Conservation (phyloP, 2,888 invertebrate species). For the Netelia inedita region DNA sequence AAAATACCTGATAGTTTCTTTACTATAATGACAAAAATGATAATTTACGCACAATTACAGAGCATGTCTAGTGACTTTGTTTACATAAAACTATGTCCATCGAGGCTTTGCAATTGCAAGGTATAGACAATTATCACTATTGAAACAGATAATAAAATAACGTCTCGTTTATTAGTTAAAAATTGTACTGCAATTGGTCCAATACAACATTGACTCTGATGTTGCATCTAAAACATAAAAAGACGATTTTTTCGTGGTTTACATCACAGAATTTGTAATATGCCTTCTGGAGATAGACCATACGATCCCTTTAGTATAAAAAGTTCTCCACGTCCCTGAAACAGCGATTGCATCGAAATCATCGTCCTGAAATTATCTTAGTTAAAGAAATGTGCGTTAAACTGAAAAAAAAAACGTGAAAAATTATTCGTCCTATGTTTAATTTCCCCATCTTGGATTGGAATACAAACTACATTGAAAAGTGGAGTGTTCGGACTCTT, state of each 20-base stretch:
- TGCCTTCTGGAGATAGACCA: too few relatives aligned
- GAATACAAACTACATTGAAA: background rate
- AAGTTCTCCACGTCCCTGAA: background rate
- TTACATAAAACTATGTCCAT: background rate
- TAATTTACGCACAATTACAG: conserved; percentile 23
- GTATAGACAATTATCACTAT: background rate
- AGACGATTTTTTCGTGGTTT: too few relatives aligned
- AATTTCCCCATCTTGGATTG: background rate
- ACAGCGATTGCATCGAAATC: background rate
- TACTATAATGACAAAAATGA: background rate
- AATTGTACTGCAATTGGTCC: too few relatives aligned
- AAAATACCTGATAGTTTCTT: too few relatives aligned
- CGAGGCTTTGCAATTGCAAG: background rate
- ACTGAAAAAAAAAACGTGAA: background rate
- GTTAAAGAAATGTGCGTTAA: background rate
- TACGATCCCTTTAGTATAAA: too few relatives aligned
- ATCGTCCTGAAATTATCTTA: background rate
- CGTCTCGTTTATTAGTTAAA: too few relatives aligned
- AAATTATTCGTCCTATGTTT: background rate
- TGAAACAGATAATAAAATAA: too few relatives aligned
- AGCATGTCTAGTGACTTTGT: background rate
- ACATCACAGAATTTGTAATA: too few relatives aligned
- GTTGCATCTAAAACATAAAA: too few relatives aligned
- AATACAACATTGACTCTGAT: too few relatives aligned
- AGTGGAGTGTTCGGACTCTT: background rate